Base-by-base conservation (phyloP, 92 coral and sea anemone genomes). In the Phymanthus crucifer region DNA sequence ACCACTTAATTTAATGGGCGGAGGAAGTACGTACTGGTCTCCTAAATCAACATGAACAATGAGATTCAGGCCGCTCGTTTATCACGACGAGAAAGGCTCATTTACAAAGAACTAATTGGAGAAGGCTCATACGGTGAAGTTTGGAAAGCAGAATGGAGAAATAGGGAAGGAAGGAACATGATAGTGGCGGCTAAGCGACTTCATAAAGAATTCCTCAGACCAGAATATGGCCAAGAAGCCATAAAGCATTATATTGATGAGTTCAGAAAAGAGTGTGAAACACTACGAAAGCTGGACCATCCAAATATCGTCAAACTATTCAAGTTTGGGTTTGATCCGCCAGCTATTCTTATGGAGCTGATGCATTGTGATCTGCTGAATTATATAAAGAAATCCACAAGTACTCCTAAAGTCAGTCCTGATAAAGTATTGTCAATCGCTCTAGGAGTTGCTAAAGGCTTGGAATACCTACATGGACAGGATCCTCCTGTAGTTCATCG, bases 161-260 rank as follows among this genome's bases (percentile, higher is more conserved):
- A n/a, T n/a, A n/a, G n/a, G n/a, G n/a, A n/a, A n/a, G n/a, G n/a
- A n/a, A 95, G 77, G 71, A 83, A 91, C 57, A 76, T 83, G 67
- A 84, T 79, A 50, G 93, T 95, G 29, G 98, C 98, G 3, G 73
- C 93, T 38, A 95, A 95, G 81, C 88, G 80, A 52, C 89, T 95
- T 27, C 98, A 95, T 85, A 95, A 94, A 31, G n/a, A 95, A 92
- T 80, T 88, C 97, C 8, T 91, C 91, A 79, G 90, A 95, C 90
- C 90, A 86, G 79, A 95, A 93, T 68, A 97, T 97, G 2, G 97
- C 98, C 76, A 83, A 69, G 94, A 97, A 1, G 98, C 93, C 73
- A 75, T 89, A 38, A 92, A 92, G 65, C 72, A 90, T 6, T 97
- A 95, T 81, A 90, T 95, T 24, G n/a, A n/a, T n/a, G n/a, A n/a